phyloP scores from a whole-genome alignment of 2,888 invertebrate genomes.

The Hydrotaea cyrtoneurina region DNA sequence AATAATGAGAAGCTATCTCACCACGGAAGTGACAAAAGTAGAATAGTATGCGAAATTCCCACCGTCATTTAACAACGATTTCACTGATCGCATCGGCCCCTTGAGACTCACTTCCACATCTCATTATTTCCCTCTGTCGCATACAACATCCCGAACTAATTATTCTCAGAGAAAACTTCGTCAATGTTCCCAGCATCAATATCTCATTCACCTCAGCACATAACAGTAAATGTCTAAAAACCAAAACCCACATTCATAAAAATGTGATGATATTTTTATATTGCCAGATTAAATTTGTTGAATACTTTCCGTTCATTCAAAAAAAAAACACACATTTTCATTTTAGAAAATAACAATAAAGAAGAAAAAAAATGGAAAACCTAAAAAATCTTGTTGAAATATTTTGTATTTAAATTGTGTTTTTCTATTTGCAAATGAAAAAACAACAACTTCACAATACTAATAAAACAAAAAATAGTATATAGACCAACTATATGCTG shows the following conservation, averaged over 20 bases:
- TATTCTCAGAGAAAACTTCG: neutral
- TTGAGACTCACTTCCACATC: too few relatives aligned
- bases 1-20: too few relatives aligned
- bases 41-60: too few relatives aligned
- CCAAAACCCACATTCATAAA: neutral
- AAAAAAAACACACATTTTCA: constrained; percentile 19
- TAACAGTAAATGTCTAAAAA: neutral
- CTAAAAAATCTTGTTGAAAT: constrained; percentile 28
- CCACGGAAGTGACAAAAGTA: too few relatives aligned
- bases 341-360: constrained; percentile 2
- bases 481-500: neutral
- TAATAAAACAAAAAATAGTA: neutral
- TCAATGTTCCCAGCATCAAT: neutral
- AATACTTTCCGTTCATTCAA: neutral
- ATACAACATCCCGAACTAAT: neutral
- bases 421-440: neutral
- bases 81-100: too few relatives aligned
- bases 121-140: too few relatives aligned
- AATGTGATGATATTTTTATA: constrained; percentile 8
- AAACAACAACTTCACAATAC: neutral
- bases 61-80: too few relatives aligned
- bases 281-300: constrained; percentile 22
- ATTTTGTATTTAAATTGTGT: constrained; percentile 21
- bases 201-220: neutral
- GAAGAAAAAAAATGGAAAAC: too few relatives aligned